Evolutionary conservation across 37 sponge, comb jelly and placozoan species (phyloP).

Genomic region (Eunapius fragilis): DNA sequence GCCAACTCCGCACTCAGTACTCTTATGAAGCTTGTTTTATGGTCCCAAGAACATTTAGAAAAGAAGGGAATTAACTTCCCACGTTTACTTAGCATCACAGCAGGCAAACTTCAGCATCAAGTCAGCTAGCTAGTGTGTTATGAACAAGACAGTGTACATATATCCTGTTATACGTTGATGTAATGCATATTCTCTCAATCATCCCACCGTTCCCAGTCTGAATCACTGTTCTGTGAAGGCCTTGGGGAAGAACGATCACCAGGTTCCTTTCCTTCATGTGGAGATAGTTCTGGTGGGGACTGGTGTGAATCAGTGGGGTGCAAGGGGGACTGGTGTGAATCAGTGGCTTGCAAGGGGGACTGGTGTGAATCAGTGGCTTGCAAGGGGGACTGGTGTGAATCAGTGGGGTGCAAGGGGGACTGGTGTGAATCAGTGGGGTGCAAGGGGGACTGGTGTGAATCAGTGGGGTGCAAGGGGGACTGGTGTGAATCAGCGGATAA

Average conservation of each 20-base stretch:
- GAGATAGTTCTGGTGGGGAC: neutral
- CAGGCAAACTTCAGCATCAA: slow-evolving; percentile 32
- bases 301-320: neutral
- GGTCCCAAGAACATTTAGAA: slow-evolving; percentile 82
- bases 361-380: neutral
- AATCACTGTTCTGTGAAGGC: neutral
- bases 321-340: neutral
- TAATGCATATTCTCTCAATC: neutral
- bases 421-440: neutral
- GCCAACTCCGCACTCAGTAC: slow-evolving; percentile 60
- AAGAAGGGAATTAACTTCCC: slow-evolving; percentile 62
- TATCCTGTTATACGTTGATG: neutral
- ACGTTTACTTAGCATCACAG: slow-evolving; percentile 46
- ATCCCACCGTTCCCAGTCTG: neutral
- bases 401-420: too few species aligned
- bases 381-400: neutral
- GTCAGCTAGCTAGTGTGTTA: neutral
- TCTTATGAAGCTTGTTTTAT: slow-evolving; percentile 83
- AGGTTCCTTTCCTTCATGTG: neutral
- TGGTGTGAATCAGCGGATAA: neutral
- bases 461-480: neutral
- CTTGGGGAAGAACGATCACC: neutral
- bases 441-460: neutral
- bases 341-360: neutral
- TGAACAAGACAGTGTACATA: neutral